phyloP scores from a whole-genome alignment of 2,113 vertebrate species.

The Myrmecophaga tridactyla region DNA sequence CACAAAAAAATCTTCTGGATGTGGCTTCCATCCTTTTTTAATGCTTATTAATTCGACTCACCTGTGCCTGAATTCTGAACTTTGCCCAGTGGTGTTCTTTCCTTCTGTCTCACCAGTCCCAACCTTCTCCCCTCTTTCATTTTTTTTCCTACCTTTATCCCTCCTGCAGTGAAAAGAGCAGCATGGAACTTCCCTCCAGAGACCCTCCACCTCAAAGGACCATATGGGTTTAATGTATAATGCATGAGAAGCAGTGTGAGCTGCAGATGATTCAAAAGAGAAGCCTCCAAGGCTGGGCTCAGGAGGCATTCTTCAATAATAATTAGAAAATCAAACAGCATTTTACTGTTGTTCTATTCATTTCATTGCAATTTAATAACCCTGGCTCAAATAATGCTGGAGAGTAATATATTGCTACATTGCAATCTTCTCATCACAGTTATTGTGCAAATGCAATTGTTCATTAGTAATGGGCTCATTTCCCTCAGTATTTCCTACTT shows the following conservation, averaged over 20 bases:
- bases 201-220: conserved; percentile 69
- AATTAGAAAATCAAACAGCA: conserved; percentile 81
- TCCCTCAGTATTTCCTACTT: conserved; percentile 33
- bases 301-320: conserved; percentile 78
- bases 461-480: conserved; percentile 25
- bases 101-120: not conserved
- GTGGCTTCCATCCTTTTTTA: not conserved
- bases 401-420: conserved; percentile 44
- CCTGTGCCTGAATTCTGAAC: conserved; percentile 40
- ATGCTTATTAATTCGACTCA: conserved; percentile 23
- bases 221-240: conserved; percentile 85
- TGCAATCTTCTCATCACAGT: conserved; percentile 38
- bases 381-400: conserved; percentile 41
- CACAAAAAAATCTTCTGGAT: not conserved
- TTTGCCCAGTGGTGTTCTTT: not conserved
- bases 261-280: conserved; percentile 74
- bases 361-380: conserved; percentile 76
- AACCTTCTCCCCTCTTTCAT: not conserved
- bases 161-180: conserved; percentile 66
- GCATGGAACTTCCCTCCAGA: conserved; percentile 64
- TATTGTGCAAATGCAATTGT: conserved; percentile 57
- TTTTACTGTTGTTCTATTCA: conserved; percentile 69
- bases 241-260: conserved; percentile 78
- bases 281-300: conserved; percentile 71
- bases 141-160: conserved; percentile 4